A percentile compares a stretch with the other conserved stretches of the same genome.
These are phyloP conservation scores for Salmo trutta DNA, from an alignment of 2,797 vertebrate species.

Conservation along the genomic window DNA sequence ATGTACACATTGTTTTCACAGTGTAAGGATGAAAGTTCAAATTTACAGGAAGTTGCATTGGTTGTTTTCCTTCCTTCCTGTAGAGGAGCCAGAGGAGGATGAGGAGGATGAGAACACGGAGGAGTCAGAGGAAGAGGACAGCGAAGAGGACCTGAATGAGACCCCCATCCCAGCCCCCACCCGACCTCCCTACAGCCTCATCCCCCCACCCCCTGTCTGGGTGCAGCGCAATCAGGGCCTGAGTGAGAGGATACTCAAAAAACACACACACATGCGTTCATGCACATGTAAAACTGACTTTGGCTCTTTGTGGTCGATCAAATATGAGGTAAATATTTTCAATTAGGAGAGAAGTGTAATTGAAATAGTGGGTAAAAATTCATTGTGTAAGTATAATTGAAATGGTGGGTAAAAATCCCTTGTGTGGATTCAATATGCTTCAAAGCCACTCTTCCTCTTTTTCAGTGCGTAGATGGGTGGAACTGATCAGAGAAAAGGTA, in stretches of 20 bases:
- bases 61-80: neutral
- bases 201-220: slow-evolving; percentile 86
- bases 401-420: neutral
- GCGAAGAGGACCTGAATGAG: slow-evolving; percentile 80
- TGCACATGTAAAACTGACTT: neutral
- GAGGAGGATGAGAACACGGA: slow-evolving; percentile 80
- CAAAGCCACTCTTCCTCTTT: slow-evolving; percentile 26
- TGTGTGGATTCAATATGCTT: neutral
- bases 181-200: slow-evolving; percentile 75
- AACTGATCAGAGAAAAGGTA: slow-evolving; percentile 97
- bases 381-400: neutral
- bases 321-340: neutral
- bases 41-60: neutral
- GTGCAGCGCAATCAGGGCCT: slow-evolving; percentile 92
- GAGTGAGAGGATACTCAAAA: slow-evolving; percentile 74
- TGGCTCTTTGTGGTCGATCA: neutral
- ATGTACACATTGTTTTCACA: neutral
- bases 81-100: slow-evolving; percentile 85
- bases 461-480: slow-evolving; percentile 96
- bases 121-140: slow-evolving; percentile 76
- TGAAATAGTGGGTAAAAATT: neutral
- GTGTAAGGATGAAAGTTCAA: neutral
- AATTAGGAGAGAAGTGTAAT: neutral
- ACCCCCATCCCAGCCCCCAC: slow-evolving; percentile 70
- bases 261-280: neutral